A percentile compares a stretch with the other conserved stretches of the same genome.
These are phyloP conservation scores for Morpho deidamia DNA, from an alignment of 2,888 invertebrate genomes.

Conservation along the genomic window DNA sequence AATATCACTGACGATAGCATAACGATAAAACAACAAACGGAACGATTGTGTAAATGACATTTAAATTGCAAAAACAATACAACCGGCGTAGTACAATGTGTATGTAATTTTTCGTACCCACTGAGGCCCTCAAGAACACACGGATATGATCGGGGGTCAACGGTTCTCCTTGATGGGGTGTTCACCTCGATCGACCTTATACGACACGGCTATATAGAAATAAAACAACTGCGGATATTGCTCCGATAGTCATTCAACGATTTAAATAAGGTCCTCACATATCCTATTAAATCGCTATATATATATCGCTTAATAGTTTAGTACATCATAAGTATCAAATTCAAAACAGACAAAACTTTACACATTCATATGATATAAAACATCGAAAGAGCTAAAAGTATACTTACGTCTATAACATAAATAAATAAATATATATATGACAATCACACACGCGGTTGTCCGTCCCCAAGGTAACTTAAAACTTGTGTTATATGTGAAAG, in stretches of 20 bases:
- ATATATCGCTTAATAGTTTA: too few species aligned
- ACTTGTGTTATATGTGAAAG: too few species aligned
- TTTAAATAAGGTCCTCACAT: constrained; percentile 7
- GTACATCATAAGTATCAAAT: too few species aligned
- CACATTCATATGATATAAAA: too few species aligned
- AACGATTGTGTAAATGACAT: neutral
- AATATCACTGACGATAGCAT: too few species aligned
- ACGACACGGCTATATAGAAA: constrained; percentile 35
- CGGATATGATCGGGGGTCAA: constrained; percentile 68
- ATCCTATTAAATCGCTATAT: neutral
- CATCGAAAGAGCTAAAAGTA: too few species aligned
- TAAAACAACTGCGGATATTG: constrained; percentile 30
- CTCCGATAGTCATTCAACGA: constrained; percentile 12
- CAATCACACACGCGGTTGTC: too few species aligned
- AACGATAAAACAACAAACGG: too few species aligned
- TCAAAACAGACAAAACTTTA: too few species aligned
- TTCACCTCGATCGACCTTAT: constrained; percentile 69
- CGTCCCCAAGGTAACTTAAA: too few species aligned
- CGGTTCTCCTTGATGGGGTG: constrained; percentile 71
- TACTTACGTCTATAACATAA: too few species aligned
- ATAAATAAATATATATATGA: too few species aligned
- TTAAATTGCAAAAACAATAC: neutral
- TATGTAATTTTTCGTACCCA: constrained; percentile 22
- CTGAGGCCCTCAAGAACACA: constrained; percentile 32
- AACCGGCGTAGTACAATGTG: neutral